phyloP scores from a whole-genome alignment of 2,113 vertebrate species.

The Hippopotamus amphibius region DNA sequence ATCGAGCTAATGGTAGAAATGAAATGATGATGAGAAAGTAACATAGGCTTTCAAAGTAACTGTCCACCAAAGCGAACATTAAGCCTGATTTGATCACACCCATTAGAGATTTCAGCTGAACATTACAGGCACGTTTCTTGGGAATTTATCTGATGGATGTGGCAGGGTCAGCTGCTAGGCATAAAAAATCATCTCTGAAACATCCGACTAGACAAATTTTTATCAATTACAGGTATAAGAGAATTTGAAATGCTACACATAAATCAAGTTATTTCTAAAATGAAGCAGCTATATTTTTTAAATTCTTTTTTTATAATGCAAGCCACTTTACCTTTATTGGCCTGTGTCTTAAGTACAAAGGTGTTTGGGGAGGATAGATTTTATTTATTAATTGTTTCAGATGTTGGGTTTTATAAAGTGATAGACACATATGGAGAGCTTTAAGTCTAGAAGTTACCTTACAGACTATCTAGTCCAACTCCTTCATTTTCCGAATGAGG shows the following conservation, averaged over 20 bases:
- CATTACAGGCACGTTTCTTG: not conserved
- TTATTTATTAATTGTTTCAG: not conserved
- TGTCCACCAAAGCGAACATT: conserved; percentile 44
- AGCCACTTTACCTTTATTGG: conserved; percentile 31
- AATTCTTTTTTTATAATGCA: conserved; percentile 19
- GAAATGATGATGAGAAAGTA: conserved; percentile 66
- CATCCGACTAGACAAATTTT: conserved; percentile 29
- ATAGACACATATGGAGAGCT: not conserved
- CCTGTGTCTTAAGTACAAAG: not conserved
- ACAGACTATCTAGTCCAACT: not conserved
- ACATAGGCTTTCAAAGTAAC: conserved; percentile 47
- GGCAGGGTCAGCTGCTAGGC: conserved; percentile 39
- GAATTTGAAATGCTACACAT: conserved; percentile 28
- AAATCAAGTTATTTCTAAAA: conserved; percentile 73
- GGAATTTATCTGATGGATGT: conserved; percentile 71
- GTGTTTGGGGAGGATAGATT: not conserved
- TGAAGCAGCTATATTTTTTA: conserved; percentile 48
- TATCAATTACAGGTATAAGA: conserved; percentile 50
- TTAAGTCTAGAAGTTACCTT: not conserved
- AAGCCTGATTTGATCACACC: conserved; percentile 64
- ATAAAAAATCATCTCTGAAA: conserved; percentile 62
- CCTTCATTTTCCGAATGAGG: conserved; percentile 5
- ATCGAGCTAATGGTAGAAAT: conserved; percentile 77
- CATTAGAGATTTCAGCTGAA: conserved; percentile 68
- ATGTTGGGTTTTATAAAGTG: not conserved